A percentile compares a stretch with the other conserved stretches of the same genome.
These are phyloP conservation scores for Neosilurus mollespiculum DNA, from an alignment of 2,797 vertebrate genomes.

Conservation along the genomic window DNA sequence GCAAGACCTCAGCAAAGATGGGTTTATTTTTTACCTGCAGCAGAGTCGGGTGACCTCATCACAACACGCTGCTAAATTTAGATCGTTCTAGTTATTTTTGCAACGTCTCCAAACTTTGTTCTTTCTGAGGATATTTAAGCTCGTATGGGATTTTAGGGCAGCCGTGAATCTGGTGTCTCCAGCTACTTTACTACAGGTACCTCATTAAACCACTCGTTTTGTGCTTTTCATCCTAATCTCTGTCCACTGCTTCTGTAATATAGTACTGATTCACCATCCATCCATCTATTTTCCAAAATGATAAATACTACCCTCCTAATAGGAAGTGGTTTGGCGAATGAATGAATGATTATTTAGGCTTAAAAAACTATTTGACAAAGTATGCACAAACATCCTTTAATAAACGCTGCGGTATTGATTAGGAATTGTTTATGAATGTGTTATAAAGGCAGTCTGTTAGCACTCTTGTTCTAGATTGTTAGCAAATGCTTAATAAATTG, in stretches of 20 bases:
- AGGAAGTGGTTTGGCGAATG: no score
- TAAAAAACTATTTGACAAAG: background rate
- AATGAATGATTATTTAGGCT: background rate
- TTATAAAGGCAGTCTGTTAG: background rate
- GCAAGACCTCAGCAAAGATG: background rate
- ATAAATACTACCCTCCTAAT: no score
- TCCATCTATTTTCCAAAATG: no score
- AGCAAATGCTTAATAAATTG: background rate
- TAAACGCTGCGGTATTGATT: background rate
- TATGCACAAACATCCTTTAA: background rate
- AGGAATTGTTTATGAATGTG: background rate
- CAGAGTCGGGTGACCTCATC: constrained; percentile 11
- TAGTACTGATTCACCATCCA: no score
- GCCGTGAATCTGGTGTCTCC: background rate
- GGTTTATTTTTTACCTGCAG: background rate
- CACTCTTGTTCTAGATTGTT: background rate
- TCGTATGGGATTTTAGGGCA: constrained; percentile 4
- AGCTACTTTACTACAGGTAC: background rate
- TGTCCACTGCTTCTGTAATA: background rate
- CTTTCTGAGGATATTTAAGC: background rate
- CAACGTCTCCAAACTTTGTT: constrained; percentile 3
- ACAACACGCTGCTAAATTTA: constrained; percentile 34
- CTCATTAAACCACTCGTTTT: background rate
- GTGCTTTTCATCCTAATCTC: background rate
- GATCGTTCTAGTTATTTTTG: constrained; percentile 31